Evolutionary conservation across 2,888 invertebrate species (phyloP), one percentile per base, ranked within the genome.

Genomic region (Chironomus riparius): DNA sequence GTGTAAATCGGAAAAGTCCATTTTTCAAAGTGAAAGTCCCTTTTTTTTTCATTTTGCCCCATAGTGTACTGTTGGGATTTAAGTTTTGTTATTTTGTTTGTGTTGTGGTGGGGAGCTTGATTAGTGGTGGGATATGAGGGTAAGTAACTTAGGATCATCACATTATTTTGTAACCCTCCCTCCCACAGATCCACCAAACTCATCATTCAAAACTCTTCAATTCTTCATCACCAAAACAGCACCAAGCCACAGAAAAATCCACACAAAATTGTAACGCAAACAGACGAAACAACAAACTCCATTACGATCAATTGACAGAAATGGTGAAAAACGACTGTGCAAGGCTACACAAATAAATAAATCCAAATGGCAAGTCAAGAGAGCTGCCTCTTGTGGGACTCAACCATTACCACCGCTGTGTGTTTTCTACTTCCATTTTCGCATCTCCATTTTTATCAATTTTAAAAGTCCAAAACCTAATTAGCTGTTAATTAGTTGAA

Each of bases 401-500:
- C n/a, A 56, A 15, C 38, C 38, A 38, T 38, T 10, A 56, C 15
- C n/a, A 65, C 24, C 24, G 21, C 65, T 65, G 12, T 10, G 21
- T 47, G 38, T 70, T 70, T 38, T 68, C 24, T 38, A 50, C 15
- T 13, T 50, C n/a, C 56, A 56, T 56, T 56, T 50, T 56, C 56
- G 5, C 22, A 50, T 47, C 71, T 56, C 50, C 71, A 71, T 71
- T 71, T 71, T 71, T 71, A 71, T 61, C 71, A 71, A 71, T 71
- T 71, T 65, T 24, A 65, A 65, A 65, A 24, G 65, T 65, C 65
- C 71, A 71, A 61, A 56, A 50, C 50, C 71, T 56, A 71, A 71
- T 71, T 71, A 71, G 24, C 71, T 47, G 71, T 71, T 71, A 71
- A 71, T 71, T 71, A 71, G 71, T 71, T 38, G 56, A 71, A 71